Conservation (phyloP, 2,113 vertebrate genomes). For the Tragulus kanchil region DNA sequence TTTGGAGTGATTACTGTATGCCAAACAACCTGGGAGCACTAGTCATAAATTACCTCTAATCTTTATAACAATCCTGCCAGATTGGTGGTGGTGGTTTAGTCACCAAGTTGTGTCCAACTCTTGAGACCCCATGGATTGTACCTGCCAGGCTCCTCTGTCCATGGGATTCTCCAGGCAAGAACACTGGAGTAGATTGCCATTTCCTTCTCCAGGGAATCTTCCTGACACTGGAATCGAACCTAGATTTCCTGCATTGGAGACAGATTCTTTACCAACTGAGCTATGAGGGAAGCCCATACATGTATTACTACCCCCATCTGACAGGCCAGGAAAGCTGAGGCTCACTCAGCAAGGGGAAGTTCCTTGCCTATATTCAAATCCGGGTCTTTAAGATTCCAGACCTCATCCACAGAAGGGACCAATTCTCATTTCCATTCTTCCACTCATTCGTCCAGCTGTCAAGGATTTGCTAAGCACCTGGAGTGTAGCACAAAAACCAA, state of each 20-base stretch:
- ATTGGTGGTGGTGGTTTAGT: background rate
- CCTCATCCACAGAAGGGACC: background rate
- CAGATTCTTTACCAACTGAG: too few species aligned
- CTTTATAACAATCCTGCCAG: background rate
- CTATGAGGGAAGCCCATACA: background rate
- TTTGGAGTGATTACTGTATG: conserved; percentile 35
- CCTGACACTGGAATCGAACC: too few species aligned
- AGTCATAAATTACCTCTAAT: conserved; percentile 24
- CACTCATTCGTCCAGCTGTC: conserved; percentile 1
- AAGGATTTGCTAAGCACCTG: conserved; percentile 49
- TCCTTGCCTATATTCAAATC: conserved; percentile 9
- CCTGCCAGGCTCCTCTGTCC: too few species aligned
- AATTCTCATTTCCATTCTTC: conserved; percentile 33
- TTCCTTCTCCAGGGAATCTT: too few species aligned
- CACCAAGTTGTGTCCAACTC: too few species aligned
- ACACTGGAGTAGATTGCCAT: too few species aligned
- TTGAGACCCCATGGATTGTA: too few species aligned
- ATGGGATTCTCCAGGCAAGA: too few species aligned
- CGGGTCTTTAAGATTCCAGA: conserved; percentile 35
- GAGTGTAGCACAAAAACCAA: background rate
- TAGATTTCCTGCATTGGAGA: too few species aligned
- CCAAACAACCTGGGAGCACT: background rate
- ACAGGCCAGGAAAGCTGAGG: conserved; percentile 7
- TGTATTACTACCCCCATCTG: background rate
- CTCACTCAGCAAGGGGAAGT: background rate